A percentile compares a stretch with the other conserved stretches of the same genome.
phyloP scores from a whole-genome alignment of 2,797 vertebrate species.

The Amniataba percoides region DNA sequence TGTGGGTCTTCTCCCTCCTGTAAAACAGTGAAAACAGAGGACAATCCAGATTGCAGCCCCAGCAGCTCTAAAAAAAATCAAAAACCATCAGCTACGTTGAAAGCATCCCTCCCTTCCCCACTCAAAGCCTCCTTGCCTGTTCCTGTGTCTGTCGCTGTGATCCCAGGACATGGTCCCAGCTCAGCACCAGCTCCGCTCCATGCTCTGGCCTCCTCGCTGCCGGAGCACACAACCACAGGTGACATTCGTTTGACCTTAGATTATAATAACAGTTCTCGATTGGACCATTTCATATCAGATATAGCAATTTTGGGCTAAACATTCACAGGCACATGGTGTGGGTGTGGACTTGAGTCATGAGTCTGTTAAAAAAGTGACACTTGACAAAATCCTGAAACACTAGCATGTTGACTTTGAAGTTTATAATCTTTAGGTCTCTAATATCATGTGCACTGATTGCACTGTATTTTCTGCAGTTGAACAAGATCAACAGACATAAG shows the following conservation, averaged over 20 bases:
- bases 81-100: constrained; percentile 55
- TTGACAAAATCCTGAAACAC: not conserved
- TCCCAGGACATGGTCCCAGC: constrained; percentile 47
- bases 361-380: not conserved
- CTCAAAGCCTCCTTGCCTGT: constrained; percentile 65
- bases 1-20: constrained; percentile 67
- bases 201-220: constrained; percentile 26
- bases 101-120: constrained; percentile 61
- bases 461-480: too few species aligned
- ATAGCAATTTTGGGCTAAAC: not conserved
- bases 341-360: not conserved
- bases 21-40: constrained; percentile 45
- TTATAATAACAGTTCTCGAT: not conserved
- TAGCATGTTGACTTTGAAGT: not conserved
- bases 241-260: not conserved
- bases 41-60: constrained; percentile 42
- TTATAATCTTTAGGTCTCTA: not conserved
- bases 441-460: too few species aligned
- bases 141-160: constrained; percentile 35
- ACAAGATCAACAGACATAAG: too few species aligned
- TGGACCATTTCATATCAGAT: not conserved
- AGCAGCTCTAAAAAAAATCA: constrained; percentile 29
- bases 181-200: constrained; percentile 45
- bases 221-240: constrained; percentile 60
- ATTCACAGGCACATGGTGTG: not conserved